Evolutionary conservation across 2,888 invertebrate species (phyloP).

Genomic region (Anarsia innoxiella): DNA sequence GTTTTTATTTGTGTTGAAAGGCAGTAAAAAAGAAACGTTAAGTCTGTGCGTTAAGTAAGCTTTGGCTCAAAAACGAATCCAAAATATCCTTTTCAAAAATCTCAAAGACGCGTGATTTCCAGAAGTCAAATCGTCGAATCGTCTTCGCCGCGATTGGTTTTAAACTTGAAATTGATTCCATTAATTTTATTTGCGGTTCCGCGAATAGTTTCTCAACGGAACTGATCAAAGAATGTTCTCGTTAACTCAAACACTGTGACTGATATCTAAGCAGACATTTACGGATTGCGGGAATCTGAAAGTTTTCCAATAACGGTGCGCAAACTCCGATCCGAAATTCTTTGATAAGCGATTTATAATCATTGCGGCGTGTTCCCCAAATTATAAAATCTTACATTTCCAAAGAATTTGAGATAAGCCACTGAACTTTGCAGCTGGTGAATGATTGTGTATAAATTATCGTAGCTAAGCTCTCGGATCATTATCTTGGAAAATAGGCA

Average conservation of each 20-base stretch:
- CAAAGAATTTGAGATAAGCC: conserved; percentile 23
- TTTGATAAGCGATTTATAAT: conserved; percentile 69
- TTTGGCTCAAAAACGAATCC: no score
- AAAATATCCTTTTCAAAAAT: no score
- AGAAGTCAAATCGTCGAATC: no score
- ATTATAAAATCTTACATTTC: conserved; percentile 42
- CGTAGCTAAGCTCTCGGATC: no score
- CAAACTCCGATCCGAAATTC: conserved; percentile 48
- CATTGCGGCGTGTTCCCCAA: conserved; percentile 36
- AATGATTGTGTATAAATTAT: no score
- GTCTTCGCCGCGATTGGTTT: conserved; percentile 5
- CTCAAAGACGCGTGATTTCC: no score
- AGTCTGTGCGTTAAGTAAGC: no score
- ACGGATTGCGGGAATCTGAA: conserved; percentile 42
- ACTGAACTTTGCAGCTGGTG: not conserved
- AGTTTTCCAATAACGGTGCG: conserved; percentile 61
- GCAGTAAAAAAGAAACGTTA: no score
- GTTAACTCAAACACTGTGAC: conserved; percentile 41
- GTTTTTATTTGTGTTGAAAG: no score
- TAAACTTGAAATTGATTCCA: conserved; percentile 14
- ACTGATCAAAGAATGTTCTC: conserved; percentile 25
- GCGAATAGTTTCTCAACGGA: conserved; percentile 11
- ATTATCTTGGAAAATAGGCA: no score
- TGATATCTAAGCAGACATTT: conserved; percentile 48
- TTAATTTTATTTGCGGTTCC: conserved; percentile 15